Base-by-base conservation (phyloP, 35 echinoderm and acorn worm species). In the Acanthaster planci region DNA sequence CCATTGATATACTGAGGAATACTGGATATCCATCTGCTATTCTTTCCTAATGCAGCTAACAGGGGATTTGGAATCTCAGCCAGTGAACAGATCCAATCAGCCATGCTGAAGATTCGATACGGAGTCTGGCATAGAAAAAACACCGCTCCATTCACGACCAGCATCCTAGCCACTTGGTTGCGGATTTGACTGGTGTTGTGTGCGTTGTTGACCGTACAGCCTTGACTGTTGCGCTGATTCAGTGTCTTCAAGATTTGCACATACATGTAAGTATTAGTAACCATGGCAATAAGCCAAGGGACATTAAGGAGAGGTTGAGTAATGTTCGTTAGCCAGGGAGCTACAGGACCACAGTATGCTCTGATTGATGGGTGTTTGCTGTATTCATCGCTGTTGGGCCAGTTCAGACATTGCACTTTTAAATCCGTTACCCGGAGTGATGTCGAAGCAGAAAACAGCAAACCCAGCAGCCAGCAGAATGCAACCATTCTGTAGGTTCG, bases 401-500 rank as follows among this genome's bases (percentile, higher is more conserved):
- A 72, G 7, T 12, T 36, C 26, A 72, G 31, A 26, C 60, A 67
- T 29, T 9, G 60, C 32, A 10, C 32, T 68, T 27, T 1, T 0
- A 68, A 1, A 23, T 30, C 8, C 12, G 27, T 23, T 12, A 34
- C 21, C 2, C 18, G 1, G 21, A 27, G 21, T 27, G 23, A 23
- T 23, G 21, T n/a, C 29, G 60, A 19, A 12, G 9, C 12, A 27
- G 60, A 2, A 68, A 68, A 19, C 22, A 68, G 22, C 60, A 68
- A 68, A 0, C 60, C 60, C 23, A 68, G 18, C 52, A 83, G 12
- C 80, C 80, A 83, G n/a, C 51, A 52, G 29, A 35, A 12, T 7
- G 52, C 10, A 1, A 83, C 31, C 54, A 83, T 21, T 57, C 50
- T 52, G 56, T 36, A 56, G 51, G 80, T 54, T 55, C 80, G 80